Base-by-base conservation (phyloP, 2,888 invertebrate species). In the Vanessa cardui region DNA sequence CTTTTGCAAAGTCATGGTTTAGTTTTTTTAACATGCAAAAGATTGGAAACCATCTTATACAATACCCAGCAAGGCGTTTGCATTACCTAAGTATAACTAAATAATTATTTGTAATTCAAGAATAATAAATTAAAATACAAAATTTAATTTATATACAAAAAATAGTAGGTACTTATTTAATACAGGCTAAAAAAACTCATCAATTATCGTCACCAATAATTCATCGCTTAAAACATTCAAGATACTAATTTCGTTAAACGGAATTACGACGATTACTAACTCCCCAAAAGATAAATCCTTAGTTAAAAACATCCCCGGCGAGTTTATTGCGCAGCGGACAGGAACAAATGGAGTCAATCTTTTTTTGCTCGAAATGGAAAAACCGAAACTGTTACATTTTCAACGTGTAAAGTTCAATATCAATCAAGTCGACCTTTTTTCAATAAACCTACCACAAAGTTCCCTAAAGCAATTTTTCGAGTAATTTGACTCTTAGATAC, bases 311-410 rank as follows among this genome's bases (percentile, higher is more conserved):
- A 85, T 81, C 83, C 84, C 81, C 84, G 83, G 81, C 72, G 83
- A 89, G 89, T 90, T 89, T 90, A 90, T 89, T 90, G 87, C 87
- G 83, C 83, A 83, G 83, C 89, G 85, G 92, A 92, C 92, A 90
- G 86, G 87, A 88, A 91, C 88, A 92, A 92, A 92, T 92, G 84
- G 90, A 90, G 90, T 89, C 91, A 88, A 89, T 91, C 87, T 90
- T 90, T 90, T 89, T 90, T 89, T 85, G 81, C 83, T 78, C 80
- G 83, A 84, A 85, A 86, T 85, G 87, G 87, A 73, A 89, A 88
- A 89, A 87, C 83, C 86, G 87, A 86, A 88, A 88, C 87, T 85
- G 82, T 80, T 82, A 85, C 86, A 85, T 89, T 89, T 90, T 88
- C 86, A 89, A 86, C 87, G 87, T 89, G 90, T 87, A 88, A 91